These are phyloP conservation scores for Dicranocentrus wangi DNA, from an alignment of 2,888 invertebrate species.

Conservation along the genomic window DNA sequence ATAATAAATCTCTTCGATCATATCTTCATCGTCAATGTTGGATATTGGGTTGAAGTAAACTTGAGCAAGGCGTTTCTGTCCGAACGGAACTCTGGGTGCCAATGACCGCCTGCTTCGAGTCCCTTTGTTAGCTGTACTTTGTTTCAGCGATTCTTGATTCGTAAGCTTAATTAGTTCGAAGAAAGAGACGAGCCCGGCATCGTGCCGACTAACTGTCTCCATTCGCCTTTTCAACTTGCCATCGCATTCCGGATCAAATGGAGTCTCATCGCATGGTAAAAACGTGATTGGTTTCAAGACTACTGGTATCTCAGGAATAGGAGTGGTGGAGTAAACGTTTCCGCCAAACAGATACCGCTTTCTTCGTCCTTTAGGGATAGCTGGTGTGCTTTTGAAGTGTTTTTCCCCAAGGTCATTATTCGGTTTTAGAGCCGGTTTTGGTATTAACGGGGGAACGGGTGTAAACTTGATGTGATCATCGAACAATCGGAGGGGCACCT, in stretches of 20 bases:
- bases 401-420: no score
- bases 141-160: neutral
- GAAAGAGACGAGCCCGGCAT: neutral
- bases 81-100: neutral
- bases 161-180: neutral
- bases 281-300: no score
- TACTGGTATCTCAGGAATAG: no score
- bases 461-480: neutral
- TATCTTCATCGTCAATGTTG: constrained; percentile 15
- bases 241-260: neutral
- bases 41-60: neutral
- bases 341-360: no score
- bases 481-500: no score
- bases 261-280: neutral
- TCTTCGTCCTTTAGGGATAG: no score
- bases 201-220: no score
- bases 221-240: neutral
- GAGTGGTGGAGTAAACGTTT: no score
- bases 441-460: neutral
- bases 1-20: constrained; percentile 24
- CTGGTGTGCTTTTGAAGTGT: no score
- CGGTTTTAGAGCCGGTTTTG: no score
- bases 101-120: no score
- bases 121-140: neutral
- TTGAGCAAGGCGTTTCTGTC: neutral